Evolutionary conservation across 2,888 invertebrate species (phyloP).

Genomic region (Sarcophaga subvicina): DNA sequence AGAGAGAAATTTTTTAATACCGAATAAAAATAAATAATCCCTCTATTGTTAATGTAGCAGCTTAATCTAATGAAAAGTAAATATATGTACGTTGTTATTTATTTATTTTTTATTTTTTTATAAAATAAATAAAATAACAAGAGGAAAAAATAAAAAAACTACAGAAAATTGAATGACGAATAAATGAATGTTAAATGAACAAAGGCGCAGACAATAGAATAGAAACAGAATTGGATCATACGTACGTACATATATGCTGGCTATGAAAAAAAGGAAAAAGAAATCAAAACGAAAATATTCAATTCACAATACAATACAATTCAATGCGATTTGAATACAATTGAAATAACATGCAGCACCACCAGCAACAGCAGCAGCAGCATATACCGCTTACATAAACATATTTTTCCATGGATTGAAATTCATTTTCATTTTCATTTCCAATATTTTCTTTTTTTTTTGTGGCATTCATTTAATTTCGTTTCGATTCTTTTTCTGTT

Average conservation of each 20-base stretch:
- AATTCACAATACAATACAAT: background rate
- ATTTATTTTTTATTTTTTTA: background rate
- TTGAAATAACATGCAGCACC: background rate
- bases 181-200: background rate
- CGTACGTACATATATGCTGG: no score
- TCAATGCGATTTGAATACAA: background rate
- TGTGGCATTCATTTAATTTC: background rate
- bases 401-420: constrained; percentile 60
- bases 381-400: constrained; percentile 43
- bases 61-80: background rate
- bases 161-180: background rate
- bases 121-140: background rate
- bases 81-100: background rate
- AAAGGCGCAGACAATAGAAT: background rate
- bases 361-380: background rate
- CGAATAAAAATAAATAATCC: background rate
- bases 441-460: constrained; percentile 17
- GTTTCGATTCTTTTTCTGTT: no score
- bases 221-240: background rate
- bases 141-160: background rate
- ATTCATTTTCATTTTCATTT: constrained; percentile 50
- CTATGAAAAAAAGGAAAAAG: no score
- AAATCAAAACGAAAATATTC: background rate
- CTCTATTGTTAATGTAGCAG: background rate
- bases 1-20: background rate